phyloP scores from a whole-genome alignment of 1,140 invertebrate genomes.

The Dreissena rostriformis region DNA sequence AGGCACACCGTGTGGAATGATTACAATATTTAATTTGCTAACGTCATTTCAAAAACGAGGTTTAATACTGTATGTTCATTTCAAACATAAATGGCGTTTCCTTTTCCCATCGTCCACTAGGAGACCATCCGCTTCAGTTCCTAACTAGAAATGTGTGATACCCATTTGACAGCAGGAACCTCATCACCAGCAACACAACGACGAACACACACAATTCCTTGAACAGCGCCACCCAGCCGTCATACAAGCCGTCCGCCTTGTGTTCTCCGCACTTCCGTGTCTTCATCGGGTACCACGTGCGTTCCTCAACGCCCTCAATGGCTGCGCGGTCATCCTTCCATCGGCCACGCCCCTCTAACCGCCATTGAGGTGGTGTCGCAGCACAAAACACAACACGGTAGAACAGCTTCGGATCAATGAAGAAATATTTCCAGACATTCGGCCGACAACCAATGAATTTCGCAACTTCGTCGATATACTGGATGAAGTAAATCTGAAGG shows the following conservation, averaged over 20 bases:
- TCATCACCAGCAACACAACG: slow-evolving; percentile 23
- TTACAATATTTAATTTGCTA: no score
- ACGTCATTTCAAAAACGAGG: neutral
- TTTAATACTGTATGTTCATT: neutral
- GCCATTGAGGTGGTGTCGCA: slow-evolving; percentile 81
- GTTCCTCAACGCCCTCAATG: slow-evolving; percentile 67
- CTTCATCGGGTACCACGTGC: slow-evolving; percentile 60
- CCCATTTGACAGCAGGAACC: slow-evolving; percentile 38
- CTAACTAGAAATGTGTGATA: slow-evolving; percentile 49
- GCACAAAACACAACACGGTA: slow-evolving; percentile 74
- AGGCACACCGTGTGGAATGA: neutral
- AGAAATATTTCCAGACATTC: slow-evolving; percentile 58
- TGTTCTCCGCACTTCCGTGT: slow-evolving; percentile 56
- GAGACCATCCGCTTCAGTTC: neutral
- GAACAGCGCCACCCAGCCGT: slow-evolving; percentile 63
- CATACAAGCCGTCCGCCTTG: slow-evolving; percentile 61
- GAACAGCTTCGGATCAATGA: slow-evolving; percentile 55
- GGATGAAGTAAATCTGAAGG: slow-evolving; percentile 61
- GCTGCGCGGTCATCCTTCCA: slow-evolving; percentile 81
- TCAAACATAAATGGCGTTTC: neutral
- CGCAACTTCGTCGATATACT: slow-evolving; percentile 62
- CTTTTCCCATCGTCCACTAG: neutral
- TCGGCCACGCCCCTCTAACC: slow-evolving; percentile 79
- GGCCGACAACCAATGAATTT: slow-evolving; percentile 59
- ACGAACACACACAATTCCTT: slow-evolving; percentile 39